Evolutionary conservation across 1,140 invertebrate genomes (phyloP).

Genomic region (Polypedilum vanderplanki): DNA sequence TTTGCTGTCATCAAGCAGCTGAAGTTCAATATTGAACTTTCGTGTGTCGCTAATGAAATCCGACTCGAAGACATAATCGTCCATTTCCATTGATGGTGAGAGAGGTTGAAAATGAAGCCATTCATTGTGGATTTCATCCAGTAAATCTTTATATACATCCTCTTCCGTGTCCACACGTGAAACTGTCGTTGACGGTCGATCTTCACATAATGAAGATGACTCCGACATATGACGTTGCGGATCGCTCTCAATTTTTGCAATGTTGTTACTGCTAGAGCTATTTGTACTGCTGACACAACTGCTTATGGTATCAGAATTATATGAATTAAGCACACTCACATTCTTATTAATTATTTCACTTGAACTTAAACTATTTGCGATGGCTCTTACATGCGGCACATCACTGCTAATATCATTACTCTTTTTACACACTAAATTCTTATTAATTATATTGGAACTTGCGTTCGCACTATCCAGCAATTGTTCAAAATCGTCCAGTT

Average conservation of each 20-base stretch:
- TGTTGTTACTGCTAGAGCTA: conserved; percentile 23
- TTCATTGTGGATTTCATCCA: conserved; percentile 41
- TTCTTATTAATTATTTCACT: conserved; percentile 27
- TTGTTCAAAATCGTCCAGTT: conserved; percentile 27
- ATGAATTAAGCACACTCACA: conserved; percentile 31
- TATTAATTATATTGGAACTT: conserved; percentile 27
- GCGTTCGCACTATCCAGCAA: conserved; percentile 25
- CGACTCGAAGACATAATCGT: conserved; percentile 43
- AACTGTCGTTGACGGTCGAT: neutral
- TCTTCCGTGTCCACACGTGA: conserved; percentile 26
- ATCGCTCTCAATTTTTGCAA: conserved; percentile 27
- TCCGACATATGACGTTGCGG: neutral
- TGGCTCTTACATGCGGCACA: conserved; percentile 39
- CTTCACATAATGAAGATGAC: neutral
- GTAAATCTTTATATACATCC: conserved; percentile 37
- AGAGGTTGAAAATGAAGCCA: conserved; percentile 71
- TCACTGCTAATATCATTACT: conserved; percentile 41
- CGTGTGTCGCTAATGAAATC: conserved; percentile 47
- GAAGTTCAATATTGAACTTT: conserved; percentile 51
- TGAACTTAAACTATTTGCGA: conserved; percentile 6
- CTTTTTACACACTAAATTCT: conserved; percentile 32
- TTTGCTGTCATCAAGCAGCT: conserved; percentile 39
- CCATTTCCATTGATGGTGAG: conserved; percentile 47
- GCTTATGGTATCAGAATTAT: conserved; percentile 36
- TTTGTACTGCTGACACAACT: conserved; percentile 40